phyloP scores from a whole-genome alignment of 2,888 invertebrate species.

The Stenodema calcarata region DNA sequence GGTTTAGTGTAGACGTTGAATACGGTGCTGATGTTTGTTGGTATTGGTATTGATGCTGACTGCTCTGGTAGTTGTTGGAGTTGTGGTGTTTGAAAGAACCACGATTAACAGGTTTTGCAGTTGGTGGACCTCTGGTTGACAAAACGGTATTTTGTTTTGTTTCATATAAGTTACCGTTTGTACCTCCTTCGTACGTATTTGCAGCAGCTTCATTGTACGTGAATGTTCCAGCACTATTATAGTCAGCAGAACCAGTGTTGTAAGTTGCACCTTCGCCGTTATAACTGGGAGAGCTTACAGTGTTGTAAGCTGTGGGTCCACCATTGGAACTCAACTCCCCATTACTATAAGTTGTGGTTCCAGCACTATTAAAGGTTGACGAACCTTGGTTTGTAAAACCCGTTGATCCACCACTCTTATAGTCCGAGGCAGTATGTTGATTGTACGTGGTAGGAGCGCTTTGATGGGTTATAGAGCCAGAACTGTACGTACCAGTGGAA shows the following conservation, averaged over 20 bases:
- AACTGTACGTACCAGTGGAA: background rate
- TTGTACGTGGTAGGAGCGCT: background rate
- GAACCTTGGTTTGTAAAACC: background rate
- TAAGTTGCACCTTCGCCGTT: background rate
- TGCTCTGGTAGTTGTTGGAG: background rate
- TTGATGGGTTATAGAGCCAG: background rate
- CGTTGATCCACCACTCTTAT: background rate
- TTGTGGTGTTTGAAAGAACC: constrained; percentile 11
- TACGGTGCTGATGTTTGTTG: background rate
- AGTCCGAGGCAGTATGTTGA: background rate
- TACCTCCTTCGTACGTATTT: background rate
- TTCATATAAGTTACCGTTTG: background rate
- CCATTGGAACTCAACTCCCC: background rate
- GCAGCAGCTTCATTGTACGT: background rate
- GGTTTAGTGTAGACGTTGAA: background rate
- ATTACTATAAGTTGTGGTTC: background rate
- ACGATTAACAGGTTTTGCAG: background rate
- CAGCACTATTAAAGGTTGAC: background rate
- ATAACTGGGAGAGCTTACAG: background rate
- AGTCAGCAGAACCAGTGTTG: background rate
- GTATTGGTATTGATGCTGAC: background rate
- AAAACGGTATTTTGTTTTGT: background rate
- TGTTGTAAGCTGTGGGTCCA: background rate
- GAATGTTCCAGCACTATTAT: background rate
- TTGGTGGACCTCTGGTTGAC: background rate